Conservation (phyloP, 2,888 invertebrate species). For the Eremobia ochroleuca region DNA sequence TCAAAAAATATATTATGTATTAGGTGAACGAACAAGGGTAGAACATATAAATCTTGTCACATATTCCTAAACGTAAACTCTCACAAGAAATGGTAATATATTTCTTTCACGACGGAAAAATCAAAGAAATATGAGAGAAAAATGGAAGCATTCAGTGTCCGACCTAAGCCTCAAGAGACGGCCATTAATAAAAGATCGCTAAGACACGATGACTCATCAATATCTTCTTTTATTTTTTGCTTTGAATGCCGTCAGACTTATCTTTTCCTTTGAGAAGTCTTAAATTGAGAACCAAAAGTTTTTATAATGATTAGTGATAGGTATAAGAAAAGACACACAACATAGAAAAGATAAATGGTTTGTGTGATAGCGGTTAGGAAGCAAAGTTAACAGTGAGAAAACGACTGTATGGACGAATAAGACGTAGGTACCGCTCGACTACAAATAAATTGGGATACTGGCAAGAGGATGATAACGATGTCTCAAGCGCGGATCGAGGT, state of each 20-base stretch:
- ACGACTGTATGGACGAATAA: background rate
- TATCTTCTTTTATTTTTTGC: constrained; percentile 30
- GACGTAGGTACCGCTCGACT: background rate
- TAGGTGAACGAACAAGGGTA: constrained; percentile 32
- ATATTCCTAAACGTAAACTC: constrained; percentile 41
- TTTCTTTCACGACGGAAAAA: constrained; percentile 41
- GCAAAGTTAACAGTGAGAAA: background rate
- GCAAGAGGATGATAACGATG: background rate
- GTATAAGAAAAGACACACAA: background rate
- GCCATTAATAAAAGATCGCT: constrained; percentile 35
- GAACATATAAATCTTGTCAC: constrained; percentile 53
- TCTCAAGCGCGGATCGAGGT: background rate
- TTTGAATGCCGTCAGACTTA: constrained; percentile 8
- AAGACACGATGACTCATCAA: constrained; percentile 31
- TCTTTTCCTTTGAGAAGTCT: background rate
- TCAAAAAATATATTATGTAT: constrained; percentile 33
- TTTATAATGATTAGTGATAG: background rate
- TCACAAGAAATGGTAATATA: constrained; percentile 39
- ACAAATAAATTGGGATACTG: background rate
- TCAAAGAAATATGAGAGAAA: constrained; percentile 38
- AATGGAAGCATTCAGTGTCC: constrained; percentile 45
- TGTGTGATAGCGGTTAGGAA: background rate
- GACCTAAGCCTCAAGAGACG: constrained; percentile 22
- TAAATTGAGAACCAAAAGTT: background rate
- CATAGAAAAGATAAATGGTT: background rate